A percentile compares a stretch with the other conserved stretches of the same genome.
Evolutionary conservation across 2,797 vertebrate genomes (phyloP).

Genomic region (Diplodus sargus): DNA sequence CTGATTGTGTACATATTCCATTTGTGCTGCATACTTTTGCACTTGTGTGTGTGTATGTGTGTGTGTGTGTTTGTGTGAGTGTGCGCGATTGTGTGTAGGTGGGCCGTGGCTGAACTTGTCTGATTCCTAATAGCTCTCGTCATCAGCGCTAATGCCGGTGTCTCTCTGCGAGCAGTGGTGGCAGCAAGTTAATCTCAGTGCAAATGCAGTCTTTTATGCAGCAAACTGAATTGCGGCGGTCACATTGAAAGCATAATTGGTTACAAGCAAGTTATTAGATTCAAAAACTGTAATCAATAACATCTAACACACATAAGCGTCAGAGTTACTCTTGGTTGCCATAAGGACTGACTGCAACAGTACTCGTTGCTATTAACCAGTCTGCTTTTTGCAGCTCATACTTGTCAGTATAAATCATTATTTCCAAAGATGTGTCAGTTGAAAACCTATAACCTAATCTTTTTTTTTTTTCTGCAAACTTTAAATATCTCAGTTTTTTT

Average conservation of each 20-base stretch:
- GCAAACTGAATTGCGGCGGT: constrained; percentile 14
- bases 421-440: neutral
- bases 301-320: neutral
- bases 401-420: neutral
- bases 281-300: constrained; percentile 30
- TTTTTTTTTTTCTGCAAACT: neutral
- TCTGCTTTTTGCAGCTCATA: constrained; percentile 8
- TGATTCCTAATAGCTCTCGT: constrained; percentile 40
- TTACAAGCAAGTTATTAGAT: constrained; percentile 16
- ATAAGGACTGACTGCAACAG: constrained; percentile 1
- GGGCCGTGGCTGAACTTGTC: constrained; percentile 22
- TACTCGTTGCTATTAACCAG: neutral
- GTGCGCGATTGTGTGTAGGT: neutral
- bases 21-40: constrained; percentile 1
- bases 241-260: constrained; percentile 29
- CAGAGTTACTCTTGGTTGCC: neutral
- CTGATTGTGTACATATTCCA: constrained; percentile 17
- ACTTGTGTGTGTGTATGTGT: too few relatives aligned
- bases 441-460: neutral
- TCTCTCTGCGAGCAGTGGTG: constrained; percentile 11
- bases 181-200: constrained; percentile 23
- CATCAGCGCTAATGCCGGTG: constrained; percentile 23
- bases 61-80: neutral
- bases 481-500: neutral
- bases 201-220: constrained; percentile 12